Evolutionary conservation across 2,888 invertebrate genomes (phyloP).

Genomic region (Pammene aurita): DNA sequence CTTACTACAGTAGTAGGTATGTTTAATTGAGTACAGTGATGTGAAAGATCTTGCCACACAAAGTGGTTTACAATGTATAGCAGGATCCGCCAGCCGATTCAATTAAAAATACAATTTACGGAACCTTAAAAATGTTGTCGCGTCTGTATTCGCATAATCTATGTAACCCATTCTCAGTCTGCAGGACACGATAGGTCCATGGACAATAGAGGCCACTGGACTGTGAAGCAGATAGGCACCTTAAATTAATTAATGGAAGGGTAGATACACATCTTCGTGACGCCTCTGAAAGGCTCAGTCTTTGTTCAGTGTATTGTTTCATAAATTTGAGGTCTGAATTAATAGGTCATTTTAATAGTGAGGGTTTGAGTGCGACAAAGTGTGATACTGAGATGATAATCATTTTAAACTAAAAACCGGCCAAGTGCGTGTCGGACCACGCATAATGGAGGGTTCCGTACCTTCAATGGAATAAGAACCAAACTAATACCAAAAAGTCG

Average conservation of each 20-base stretch:
- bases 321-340: slow-evolving; percentile 39
- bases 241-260: slow-evolving; percentile 61
- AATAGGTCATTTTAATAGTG: slow-evolving; percentile 31
- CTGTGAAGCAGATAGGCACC: slow-evolving; percentile 62
- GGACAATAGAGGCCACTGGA: slow-evolving; percentile 57
- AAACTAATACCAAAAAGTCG: too few relatives aligned
- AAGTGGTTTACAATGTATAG: too few relatives aligned
- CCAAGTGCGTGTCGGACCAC: too few relatives aligned
- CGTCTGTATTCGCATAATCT: slow-evolving; percentile 31
- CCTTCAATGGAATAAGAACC: too few relatives aligned
- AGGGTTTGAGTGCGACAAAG: background rate
- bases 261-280: slow-evolving; percentile 44
- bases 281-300: slow-evolving; percentile 39
- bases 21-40: too few relatives aligned
- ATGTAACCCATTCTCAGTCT: slow-evolving; percentile 40
- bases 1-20: too few relatives aligned
- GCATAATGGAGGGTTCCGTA: too few relatives aligned
- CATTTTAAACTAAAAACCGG: too few relatives aligned
- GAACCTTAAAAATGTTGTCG: background rate
- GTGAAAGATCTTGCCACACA: too few relatives aligned
- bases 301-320: slow-evolving; percentile 39
- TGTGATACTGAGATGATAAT: background rate
- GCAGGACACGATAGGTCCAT: slow-evolving; percentile 51
- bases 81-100: too few relatives aligned
- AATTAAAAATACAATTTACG: too few relatives aligned